Conservation (phyloP, 2,797 vertebrate genomes). For the Zalophus californianus region DNA sequence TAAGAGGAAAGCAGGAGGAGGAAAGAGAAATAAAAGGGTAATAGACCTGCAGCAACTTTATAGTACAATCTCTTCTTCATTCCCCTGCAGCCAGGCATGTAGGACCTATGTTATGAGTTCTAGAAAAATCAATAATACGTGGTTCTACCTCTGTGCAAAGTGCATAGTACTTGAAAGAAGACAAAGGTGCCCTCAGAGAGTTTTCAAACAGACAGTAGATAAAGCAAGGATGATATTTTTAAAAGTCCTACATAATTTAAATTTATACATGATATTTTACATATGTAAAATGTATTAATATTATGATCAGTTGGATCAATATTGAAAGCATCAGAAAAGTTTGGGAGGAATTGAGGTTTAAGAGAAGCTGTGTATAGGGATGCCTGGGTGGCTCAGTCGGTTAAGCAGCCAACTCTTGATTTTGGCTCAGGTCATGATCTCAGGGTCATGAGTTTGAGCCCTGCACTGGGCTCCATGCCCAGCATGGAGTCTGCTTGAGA, state of each 20-base stretch:
- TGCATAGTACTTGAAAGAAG: background rate
- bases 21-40: background rate
- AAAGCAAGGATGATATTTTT: background rate
- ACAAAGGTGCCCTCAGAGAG: background rate
- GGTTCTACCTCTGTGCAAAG: background rate
- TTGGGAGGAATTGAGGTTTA: background rate
- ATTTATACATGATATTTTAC: background rate
- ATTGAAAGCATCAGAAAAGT: background rate
- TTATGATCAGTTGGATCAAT: background rate
- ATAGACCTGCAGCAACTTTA: background rate
- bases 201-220: background rate
- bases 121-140: background rate
- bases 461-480: fast-evolving
- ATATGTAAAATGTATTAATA: no score
- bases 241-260: background rate
- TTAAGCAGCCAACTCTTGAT: background rate
- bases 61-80: background rate
- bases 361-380: background rate
- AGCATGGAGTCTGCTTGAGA: background rate
- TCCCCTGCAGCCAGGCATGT: background rate
- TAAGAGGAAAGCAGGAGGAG: background rate
- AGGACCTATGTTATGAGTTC: background rate
- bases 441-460: background rate
- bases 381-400: background rate
- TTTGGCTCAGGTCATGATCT: background rate